Evolutionary conservation across 2,888 invertebrate species (phyloP), one percentile per base, ranked within the genome.

Genomic region (Hypercompe scribonia): DNA sequence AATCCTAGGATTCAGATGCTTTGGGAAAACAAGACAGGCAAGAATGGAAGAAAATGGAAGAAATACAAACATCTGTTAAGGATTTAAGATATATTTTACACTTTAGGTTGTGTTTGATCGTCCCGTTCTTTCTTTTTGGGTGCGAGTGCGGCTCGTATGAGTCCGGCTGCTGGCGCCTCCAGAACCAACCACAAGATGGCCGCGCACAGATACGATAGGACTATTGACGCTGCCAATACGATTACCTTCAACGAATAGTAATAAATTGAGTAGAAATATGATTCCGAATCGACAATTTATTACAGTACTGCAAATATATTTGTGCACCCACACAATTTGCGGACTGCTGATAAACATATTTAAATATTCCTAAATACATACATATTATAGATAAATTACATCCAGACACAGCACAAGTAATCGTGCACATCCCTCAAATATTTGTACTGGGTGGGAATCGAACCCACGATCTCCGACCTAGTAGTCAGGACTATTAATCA

Each of bases 161-260:
- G 72, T 0, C 77, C 88, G 0, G 89, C 86, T 0, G 84, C 65
- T 0, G 94, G 94, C 3, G 91, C 87, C 78, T 94, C 94, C 34
- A 92, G 91, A 11, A 80, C 77, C 74, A 94, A 73, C 89, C 90
- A 94, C 63, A 93, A 78, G 0, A 74, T 54, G 0, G 82, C 87
- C 0, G 90, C 93, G 3, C 79, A 67, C n/a, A 83, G 0, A 78
- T 88, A 93, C 2, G 93, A 87, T 36, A 91, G 39, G 73, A 93
- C 85, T 7, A 91, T 79, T 0, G 90, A 88, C 1, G 89, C 91
- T 10, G 82, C 70, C 3, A 93, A 78, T 0, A 92, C 54, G n/a
- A 82, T 76, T 24, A 90, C 0, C 94, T 94, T 87, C 1, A 61
- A 61, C 7, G 7, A 18, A 61, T 31, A 31, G 0, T 8, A 28